Conservation (phyloP, 2,797 vertebrate species). For the Esox lucius region DNA sequence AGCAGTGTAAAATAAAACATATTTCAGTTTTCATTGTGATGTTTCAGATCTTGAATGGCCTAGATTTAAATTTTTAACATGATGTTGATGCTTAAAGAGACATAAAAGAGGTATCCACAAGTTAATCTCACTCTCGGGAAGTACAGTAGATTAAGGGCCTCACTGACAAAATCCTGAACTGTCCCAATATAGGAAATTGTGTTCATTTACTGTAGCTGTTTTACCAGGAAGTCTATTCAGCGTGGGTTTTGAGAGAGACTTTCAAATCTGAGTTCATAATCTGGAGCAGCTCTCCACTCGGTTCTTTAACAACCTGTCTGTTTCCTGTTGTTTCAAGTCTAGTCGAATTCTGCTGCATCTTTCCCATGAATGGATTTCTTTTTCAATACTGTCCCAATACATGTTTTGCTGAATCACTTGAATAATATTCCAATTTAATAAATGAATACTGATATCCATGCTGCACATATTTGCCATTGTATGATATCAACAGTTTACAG, state of each 20-base stretch:
- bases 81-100: too few relatives aligned
- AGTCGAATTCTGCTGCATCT: not conserved
- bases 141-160: too few relatives aligned
- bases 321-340: conserved; percentile 20
- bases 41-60: not conserved
- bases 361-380: not conserved
- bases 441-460: not conserved
- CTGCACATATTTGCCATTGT: too few relatives aligned
- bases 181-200: not conserved
- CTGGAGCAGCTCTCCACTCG: not conserved
- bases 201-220: not conserved
- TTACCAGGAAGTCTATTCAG: not conserved
- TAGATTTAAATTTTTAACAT: not conserved
- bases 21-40: not conserved
- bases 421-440: not conserved
- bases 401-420: not conserved
- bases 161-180: too few relatives aligned
- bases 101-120: too few relatives aligned
- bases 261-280: conserved; percentile 8
- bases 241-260: not conserved
- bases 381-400: not conserved
- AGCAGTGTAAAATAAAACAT: too few relatives aligned
- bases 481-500: too few relatives aligned
- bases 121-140: too few relatives aligned
- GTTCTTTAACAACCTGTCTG: not conserved